A percentile compares a stretch with the other conserved stretches of the same genome.
phyloP scores from a whole-genome alignment of 2,888 invertebrate species.

The Aspidiotus rigidus region DNA sequence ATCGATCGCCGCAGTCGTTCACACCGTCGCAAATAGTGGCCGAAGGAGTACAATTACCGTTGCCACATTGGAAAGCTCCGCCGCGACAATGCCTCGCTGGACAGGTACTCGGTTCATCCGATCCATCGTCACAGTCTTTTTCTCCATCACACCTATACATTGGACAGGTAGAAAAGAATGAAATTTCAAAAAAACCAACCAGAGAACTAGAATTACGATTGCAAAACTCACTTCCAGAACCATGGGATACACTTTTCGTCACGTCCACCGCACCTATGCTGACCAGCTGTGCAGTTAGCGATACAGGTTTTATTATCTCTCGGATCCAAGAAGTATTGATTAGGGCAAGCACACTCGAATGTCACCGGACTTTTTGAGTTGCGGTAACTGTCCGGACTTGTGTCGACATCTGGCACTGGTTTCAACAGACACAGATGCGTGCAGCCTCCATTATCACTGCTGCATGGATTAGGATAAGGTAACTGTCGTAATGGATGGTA shows the following conservation, averaged over 20 bases:
- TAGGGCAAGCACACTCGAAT: conserved; percentile 86
- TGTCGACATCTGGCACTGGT: conserved; percentile 48
- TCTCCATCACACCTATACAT: conserved; percentile 72
- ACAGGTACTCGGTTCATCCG: conserved; percentile 79
- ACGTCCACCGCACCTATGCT: conserved; percentile 63
- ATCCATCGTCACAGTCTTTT: conserved; percentile 82
- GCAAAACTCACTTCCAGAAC: conserved; percentile 60
- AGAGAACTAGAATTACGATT: not conserved
- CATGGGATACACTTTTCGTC: conserved; percentile 67
- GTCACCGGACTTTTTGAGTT: conserved; percentile 64
- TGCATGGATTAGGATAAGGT: conserved; percentile 82
- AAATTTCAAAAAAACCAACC: not conserved
- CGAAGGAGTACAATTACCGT: conserved; percentile 80
- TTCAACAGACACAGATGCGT: conserved; percentile 89
- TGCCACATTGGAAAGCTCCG: conserved; percentile 88
- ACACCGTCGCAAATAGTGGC: conserved; percentile 88
- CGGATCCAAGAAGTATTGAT: conserved; percentile 74
- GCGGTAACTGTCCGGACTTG: conserved; percentile 48
- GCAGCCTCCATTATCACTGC: conserved; percentile 85
- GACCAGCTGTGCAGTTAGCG: conserved; percentile 86
- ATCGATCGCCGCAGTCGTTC: conserved; percentile 85
- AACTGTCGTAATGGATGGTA: conserved; percentile 83
- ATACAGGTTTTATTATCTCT: conserved; percentile 74
- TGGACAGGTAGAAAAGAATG: not conserved
- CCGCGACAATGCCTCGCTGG: conserved; percentile 74